A percentile compares a stretch with the other conserved stretches of the same genome.
These are phyloP conservation scores for Parnassius orleans DNA, from an alignment of 2,888 invertebrate genomes.

Conservation along the genomic window DNA sequence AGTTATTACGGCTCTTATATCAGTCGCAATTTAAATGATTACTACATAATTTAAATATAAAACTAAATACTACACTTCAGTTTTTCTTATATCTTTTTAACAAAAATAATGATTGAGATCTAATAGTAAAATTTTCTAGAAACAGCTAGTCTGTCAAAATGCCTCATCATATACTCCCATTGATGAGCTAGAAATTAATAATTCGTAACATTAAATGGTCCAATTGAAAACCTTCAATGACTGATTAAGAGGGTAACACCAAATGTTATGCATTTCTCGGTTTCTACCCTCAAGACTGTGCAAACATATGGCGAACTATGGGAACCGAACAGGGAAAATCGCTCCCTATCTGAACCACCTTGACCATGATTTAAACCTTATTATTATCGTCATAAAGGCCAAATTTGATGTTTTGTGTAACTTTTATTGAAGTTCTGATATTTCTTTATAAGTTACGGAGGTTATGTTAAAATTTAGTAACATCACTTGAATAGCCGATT, in stretches of 20 bases:
- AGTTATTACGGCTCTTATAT: no score
- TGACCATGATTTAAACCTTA: constrained; percentile 24
- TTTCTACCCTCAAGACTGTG: constrained; percentile 48
- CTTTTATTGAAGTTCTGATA: constrained; percentile 12
- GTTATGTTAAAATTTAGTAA: constrained; percentile 23
- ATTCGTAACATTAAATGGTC: constrained; percentile 38
- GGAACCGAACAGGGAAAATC: constrained; percentile 32
- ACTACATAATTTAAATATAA: no score
- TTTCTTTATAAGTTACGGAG: constrained; percentile 12
- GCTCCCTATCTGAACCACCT: constrained; percentile 21
- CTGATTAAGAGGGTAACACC: constrained; percentile 54
- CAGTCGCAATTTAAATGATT: no score
- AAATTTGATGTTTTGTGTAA: constrained; percentile 5
- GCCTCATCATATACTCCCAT: no score
- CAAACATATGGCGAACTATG: constrained; percentile 58
- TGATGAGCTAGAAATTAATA: constrained; percentile 3
- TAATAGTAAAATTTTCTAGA: no score
- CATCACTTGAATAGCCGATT: constrained; percentile 16
- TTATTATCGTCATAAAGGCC: constrained; percentile 20
- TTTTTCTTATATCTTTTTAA: no score
- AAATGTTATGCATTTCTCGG: constrained; percentile 59
- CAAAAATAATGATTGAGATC: no score
- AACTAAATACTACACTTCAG: no score
- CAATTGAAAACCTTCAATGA: constrained; percentile 58
- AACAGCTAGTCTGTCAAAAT: no score